A percentile compares a stretch with the other conserved stretches of the same genome.
These are phyloP conservation scores for Melanotaenia pygmaea DNA, from an alignment of 2,797 vertebrate genomes.

Conservation along the genomic window DNA sequence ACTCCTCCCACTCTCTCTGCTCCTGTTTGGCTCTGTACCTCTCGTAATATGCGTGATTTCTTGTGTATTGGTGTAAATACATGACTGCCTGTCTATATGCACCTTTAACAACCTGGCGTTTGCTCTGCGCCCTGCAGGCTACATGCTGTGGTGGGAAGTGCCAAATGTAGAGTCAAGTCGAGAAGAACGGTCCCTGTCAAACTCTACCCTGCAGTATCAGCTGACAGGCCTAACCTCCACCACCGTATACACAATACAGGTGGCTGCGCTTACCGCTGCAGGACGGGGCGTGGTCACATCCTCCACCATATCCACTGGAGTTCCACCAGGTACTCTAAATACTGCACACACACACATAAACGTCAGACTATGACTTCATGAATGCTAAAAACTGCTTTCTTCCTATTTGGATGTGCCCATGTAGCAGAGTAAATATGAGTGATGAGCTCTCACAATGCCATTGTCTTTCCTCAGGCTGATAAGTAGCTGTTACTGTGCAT, in stretches of 20 bases:
- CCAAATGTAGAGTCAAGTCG: conserved; percentile 84
- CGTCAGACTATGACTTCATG: neutral
- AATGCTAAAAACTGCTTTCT: conserved; percentile 22
- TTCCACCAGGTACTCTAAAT: conserved; percentile 90
- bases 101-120: conserved; percentile 42
- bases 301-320: conserved; percentile 94
- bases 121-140: conserved; percentile 80
- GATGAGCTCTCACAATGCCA: conserved; percentile 76
- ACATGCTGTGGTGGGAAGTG: conserved; percentile 91
- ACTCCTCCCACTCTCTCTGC: conserved; percentile 29
- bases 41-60: conserved; percentile 17
- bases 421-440: conserved; percentile 74
- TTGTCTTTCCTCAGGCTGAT: conserved; percentile 78
- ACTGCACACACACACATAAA: neutral
- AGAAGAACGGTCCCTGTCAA: conserved; percentile 82
- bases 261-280: conserved; percentile 87
- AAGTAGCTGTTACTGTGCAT: conserved; percentile 77
- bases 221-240: conserved; percentile 91
- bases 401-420: conserved; percentile 9
- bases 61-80: conserved; percentile 12
- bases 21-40: conserved; percentile 30
- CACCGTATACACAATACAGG: conserved; percentile 91
- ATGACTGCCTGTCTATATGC: conserved; percentile 13
- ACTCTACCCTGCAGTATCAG: conserved; percentile 89
- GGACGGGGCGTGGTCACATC: conserved; percentile 86